A percentile compares a stretch with the other conserved stretches of the same genome.
Conservation (phyloP, 2,888 invertebrate species). For the Eupithecia exiguata region DNA sequence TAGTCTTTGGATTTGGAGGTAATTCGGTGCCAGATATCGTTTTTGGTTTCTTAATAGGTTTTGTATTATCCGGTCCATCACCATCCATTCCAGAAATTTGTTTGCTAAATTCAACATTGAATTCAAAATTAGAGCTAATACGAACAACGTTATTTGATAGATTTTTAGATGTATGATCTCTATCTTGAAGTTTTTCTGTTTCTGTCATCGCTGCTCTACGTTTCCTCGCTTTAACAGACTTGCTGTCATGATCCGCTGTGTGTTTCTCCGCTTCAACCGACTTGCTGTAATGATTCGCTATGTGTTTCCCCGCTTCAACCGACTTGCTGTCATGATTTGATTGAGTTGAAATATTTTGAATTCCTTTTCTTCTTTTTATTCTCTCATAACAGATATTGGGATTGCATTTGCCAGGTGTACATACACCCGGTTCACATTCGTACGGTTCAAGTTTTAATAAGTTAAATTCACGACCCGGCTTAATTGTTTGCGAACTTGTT, state of each 20-base stretch:
- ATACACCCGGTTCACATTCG: constrained; percentile 52
- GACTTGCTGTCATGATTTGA: constrained; percentile 4
- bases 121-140: background rate
- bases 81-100: background rate
- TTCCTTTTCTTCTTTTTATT: constrained; percentile 43
- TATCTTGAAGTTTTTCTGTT: background rate
- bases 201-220: background rate
- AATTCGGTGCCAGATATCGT: background rate
- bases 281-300: background rate
- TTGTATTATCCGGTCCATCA: background rate
- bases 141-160: background rate
- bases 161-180: background rate
- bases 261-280: background rate
- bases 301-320: no score
- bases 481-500: background rate
- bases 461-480: background rate
- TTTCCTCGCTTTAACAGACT: background rate
- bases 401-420: constrained; percentile 50
- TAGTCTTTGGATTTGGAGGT: background rate
- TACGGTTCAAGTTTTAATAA: constrained; percentile 34
- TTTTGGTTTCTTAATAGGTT: background rate
- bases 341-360: constrained; percentile 14
- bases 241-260: background rate
- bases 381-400: constrained; percentile 49
- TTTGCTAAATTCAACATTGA: background rate